Percentiles rank a stretch among this genome's conserved stretches.
Conservation (phyloP, 2,888 invertebrate species). For the Galerucella calmariensis region DNA sequence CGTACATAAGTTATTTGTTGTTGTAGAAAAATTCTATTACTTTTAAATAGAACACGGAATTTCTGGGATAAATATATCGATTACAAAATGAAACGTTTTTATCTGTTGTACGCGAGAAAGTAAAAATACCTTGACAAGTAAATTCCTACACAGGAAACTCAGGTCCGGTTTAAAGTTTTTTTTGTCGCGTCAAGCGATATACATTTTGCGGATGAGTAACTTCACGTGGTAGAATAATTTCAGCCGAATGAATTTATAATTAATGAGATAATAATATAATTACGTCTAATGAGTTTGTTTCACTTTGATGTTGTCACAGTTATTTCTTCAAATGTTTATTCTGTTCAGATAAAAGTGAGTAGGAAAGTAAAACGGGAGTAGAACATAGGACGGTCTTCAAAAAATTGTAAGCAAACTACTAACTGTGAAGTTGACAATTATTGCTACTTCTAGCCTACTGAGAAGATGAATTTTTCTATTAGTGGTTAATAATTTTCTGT, state of each 20-base stretch:
- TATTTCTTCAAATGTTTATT: too few species aligned
- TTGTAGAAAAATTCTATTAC: background rate
- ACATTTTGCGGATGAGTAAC: conserved; percentile 1
- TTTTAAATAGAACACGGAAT: background rate
- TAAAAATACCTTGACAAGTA: conserved; percentile 15
- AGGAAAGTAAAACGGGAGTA: too few species aligned
- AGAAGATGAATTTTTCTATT: too few species aligned
- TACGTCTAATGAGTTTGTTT: background rate
- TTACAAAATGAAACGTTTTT: conserved; percentile 2
- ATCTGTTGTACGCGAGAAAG: conserved; percentile 7
- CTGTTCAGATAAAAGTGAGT: too few species aligned
- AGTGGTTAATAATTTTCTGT: too few species aligned
- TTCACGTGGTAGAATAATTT: background rate
- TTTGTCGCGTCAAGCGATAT: background rate
- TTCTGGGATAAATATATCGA: background rate
- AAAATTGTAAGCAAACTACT: too few species aligned
- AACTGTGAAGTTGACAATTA: too few species aligned
- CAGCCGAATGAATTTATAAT: background rate
- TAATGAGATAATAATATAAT: background rate
- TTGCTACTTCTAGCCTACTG: too few species aligned
- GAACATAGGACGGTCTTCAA: too few species aligned
- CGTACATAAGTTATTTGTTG: background rate
- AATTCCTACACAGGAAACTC: background rate
- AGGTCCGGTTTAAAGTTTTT: conserved; percentile 9
- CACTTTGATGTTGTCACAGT: too few species aligned